Evolutionary conservation across 1,140 invertebrate genomes (phyloP).

Genomic region (Hylyphantes graminicola): DNA sequence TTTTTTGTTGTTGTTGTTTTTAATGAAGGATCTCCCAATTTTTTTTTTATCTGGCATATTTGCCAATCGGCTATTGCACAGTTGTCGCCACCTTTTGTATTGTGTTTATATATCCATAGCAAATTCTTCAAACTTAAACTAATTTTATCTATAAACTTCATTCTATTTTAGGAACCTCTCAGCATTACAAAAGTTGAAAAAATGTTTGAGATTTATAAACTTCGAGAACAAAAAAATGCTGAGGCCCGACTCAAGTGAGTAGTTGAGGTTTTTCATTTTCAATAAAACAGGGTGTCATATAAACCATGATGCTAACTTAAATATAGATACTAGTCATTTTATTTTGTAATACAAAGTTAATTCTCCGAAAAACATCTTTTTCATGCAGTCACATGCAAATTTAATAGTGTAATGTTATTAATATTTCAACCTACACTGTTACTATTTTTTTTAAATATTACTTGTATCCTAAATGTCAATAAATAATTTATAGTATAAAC

Average conservation of each 20-base stretch:
- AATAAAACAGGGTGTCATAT: background rate
- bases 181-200: slow-evolving; percentile 73
- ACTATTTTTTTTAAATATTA: too few relatives aligned
- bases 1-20: background rate
- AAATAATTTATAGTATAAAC: too few relatives aligned
- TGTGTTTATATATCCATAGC: background rate
- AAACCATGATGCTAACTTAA: background rate
- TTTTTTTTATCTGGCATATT: background rate
- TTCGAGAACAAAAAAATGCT: slow-evolving; percentile 77
- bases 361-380: background rate
- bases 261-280: background rate
- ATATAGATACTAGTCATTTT: background rate
- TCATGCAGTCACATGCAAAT: background rate
- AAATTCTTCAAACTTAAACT: background rate
- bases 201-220: slow-evolving; percentile 77
- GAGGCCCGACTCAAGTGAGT: slow-evolving; percentile 77
- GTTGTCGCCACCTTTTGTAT: background rate
- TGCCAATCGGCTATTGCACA: background rate
- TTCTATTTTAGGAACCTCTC: slow-evolving; percentile 66
- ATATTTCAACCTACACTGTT: background rate
- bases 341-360: background rate
- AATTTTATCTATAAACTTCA: background rate
- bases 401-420: background rate
- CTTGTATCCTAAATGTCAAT: too few relatives aligned
- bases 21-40: background rate